A percentile compares a stretch with the other conserved stretches of the same genome.
phyloP scores from a whole-genome alignment of 2,113 vertebrate species.

The Odocoileus virginianus region DNA sequence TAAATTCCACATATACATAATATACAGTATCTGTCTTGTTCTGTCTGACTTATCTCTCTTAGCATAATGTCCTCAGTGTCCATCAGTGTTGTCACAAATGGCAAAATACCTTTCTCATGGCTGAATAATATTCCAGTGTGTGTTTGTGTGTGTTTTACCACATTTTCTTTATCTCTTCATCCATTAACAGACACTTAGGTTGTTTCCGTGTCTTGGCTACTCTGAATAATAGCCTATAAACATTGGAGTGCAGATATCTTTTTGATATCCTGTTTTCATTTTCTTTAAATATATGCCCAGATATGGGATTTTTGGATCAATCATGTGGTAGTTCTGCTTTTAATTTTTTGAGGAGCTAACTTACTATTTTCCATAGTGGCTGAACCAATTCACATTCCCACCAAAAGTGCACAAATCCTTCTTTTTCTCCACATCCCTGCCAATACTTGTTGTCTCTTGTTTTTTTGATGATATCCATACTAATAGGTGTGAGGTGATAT shows the following conservation, averaged over 20 bases:
- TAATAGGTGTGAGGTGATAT: background rate
- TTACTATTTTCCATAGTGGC: background rate
- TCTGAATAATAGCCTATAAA: background rate
- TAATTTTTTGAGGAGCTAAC: background rate
- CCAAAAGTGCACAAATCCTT: background rate
- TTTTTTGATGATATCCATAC: background rate
- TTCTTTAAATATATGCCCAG: background rate
- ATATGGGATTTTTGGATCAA: background rate
- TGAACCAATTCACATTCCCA: background rate
- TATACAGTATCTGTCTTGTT: background rate
- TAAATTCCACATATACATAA: background rate
- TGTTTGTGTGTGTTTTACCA: background rate
- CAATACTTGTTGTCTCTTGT: background rate
- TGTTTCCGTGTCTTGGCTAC: background rate
- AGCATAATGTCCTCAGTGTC: background rate
- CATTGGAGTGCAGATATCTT: background rate
- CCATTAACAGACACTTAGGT: background rate
- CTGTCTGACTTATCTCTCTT: background rate
- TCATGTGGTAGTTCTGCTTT: background rate
- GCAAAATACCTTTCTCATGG: background rate
- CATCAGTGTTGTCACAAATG: background rate
- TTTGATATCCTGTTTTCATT: background rate
- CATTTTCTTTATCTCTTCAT: background rate
- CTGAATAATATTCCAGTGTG: background rate
- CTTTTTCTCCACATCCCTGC: background rate